These are phyloP conservation scores for Lerema accius DNA, from an alignment of 1,140 invertebrate species.

Conservation along the genomic window DNA sequence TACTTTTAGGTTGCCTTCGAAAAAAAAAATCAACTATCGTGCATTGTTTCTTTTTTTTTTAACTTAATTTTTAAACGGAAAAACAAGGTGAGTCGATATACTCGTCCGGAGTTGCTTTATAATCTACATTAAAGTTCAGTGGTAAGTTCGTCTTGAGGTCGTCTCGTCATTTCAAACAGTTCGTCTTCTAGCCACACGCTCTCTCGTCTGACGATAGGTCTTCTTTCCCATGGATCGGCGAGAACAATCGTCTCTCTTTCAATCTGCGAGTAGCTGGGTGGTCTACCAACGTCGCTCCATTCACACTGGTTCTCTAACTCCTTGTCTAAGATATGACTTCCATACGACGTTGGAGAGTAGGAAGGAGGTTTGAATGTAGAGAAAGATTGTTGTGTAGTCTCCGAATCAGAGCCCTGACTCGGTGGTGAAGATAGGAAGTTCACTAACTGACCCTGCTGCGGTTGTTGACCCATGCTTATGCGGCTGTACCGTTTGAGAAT, in stretches of 20 bases:
- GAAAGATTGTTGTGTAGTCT: slow-evolving; percentile 76
- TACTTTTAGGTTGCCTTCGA: too few species aligned
- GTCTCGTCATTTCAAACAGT: slow-evolving; percentile 88
- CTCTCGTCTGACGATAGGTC: slow-evolving; percentile 76
- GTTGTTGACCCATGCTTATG: slow-evolving; percentile 80
- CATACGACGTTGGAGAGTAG: slow-evolving; percentile 74
- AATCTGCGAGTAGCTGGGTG: slow-evolving; percentile 82
- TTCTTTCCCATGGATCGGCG: slow-evolving; percentile 80
- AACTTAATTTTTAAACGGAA: too few species aligned
- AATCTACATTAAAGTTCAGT: slow-evolving; percentile 86
- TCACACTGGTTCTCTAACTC: slow-evolving; percentile 71
- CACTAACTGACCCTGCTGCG: slow-evolving; percentile 83
- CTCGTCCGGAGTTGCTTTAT: too few species aligned
- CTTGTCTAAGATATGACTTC: slow-evolving; percentile 71
- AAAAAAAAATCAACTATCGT: too few species aligned
- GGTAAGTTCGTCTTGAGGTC: slow-evolving; percentile 91
- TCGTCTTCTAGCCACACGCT: slow-evolving; percentile 87
- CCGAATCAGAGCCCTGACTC: slow-evolving; percentile 68
- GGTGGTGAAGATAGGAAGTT: slow-evolving; percentile 85
- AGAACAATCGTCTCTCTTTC: slow-evolving; percentile 78
- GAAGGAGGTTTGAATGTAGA: slow-evolving; percentile 84
- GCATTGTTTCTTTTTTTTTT: too few species aligned
- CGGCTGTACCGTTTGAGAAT: slow-evolving; percentile 87
- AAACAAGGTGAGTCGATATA: too few species aligned
- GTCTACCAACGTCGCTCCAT: slow-evolving; percentile 75